A percentile compares a stretch with the other conserved stretches of the same genome.
Evolutionary conservation across 2,888 invertebrate species (phyloP).

Genomic region (Chelonus formosanus): DNA sequence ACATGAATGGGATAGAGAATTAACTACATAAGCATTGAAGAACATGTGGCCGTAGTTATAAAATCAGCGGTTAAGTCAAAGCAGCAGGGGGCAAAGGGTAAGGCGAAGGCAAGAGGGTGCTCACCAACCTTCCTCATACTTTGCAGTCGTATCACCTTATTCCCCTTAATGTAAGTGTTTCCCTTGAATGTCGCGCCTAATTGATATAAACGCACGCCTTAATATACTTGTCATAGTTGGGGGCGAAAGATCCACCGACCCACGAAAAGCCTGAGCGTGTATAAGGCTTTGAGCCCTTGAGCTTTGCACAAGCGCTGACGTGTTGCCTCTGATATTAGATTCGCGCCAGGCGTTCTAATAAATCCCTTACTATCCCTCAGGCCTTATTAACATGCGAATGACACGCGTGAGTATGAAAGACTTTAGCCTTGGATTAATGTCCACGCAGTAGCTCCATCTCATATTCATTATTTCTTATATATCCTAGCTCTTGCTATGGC

Average conservation of each 20-base stretch:
- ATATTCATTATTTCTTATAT: not conserved
- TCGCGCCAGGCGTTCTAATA: conserved; percentile 36
- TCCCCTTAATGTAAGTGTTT: conserved; percentile 5
- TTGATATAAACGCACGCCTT: conserved; percentile 64
- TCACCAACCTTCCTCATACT: no score
- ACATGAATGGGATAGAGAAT: no score
- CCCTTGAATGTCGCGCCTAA: conserved; percentile 63
- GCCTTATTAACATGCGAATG: conserved; percentile 35
- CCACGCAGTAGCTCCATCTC: not conserved
- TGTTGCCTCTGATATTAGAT: conserved; percentile 41
- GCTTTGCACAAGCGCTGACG: conserved; percentile 32
- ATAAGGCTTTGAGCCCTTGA: conserved; percentile 37
- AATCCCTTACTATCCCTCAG: conserved; percentile 32
- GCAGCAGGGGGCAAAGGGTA: no score
- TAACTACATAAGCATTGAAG: not conserved
- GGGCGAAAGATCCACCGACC: conserved; percentile 31
- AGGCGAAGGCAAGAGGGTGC: no score
- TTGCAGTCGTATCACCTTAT: not conserved
- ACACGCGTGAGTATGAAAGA: conserved; percentile 5
- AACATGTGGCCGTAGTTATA: conserved; percentile 11
- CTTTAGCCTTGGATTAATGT: conserved; percentile 11
- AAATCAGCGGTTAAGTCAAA: conserved; percentile 18
- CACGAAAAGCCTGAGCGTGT: conserved; percentile 37
- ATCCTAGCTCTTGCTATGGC: no score
- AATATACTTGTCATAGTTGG: conserved; percentile 64